These are phyloP conservation scores for Forbesichthys agassizii DNA, from an alignment of 2,113 vertebrate genomes.

Conservation along the genomic window DNA sequence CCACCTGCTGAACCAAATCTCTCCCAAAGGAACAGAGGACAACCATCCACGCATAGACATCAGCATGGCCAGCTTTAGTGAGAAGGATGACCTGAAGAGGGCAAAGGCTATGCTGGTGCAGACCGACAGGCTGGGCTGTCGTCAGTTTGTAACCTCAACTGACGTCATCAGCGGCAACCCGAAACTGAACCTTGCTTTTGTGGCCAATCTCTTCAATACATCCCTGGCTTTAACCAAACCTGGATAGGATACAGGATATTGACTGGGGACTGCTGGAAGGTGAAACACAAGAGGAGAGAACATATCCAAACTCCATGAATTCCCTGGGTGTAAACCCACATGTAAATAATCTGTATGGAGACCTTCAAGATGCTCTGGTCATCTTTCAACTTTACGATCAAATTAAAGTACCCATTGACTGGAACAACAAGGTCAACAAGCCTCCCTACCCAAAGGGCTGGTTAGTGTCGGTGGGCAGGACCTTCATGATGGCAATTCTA, in stretches of 20 bases:
- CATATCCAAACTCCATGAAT: conserved; percentile 97
- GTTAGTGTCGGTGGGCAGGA: conserved; percentile 96
- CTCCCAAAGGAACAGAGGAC: conserved; percentile 93
- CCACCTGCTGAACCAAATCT: conserved; percentile 92
- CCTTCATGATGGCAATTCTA: conserved; percentile 90
- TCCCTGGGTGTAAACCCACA: conserved; percentile 90
- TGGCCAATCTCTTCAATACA: conserved; percentile 96
- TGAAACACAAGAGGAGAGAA: conserved; percentile 91
- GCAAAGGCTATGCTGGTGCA: conserved; percentile 93
- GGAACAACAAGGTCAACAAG: conserved; percentile 89
- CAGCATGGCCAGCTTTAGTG: conserved; percentile 88
- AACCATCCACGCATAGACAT: conserved; percentile 85
- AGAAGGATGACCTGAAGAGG: conserved; percentile 87
- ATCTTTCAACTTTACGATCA: conserved; percentile 97
- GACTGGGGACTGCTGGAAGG: conserved; percentile 94
- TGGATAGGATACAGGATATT: conserved; percentile 87
- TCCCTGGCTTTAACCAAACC: conserved; percentile 93
- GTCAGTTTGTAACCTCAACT: conserved; percentile 91
- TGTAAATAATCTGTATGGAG: conserved; percentile 91
- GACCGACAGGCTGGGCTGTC: conserved; percentile 88
- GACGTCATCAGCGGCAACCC: conserved; percentile 93
- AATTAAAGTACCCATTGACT: conserved; percentile 93
- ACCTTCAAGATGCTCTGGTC: conserved; percentile 89
- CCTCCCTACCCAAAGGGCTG: conserved; percentile 91
- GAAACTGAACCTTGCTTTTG: conserved; percentile 93